Evolutionary conservation across 23 tunicate species (phyloP).

Genomic region (Trididemnum nubilum): DNA sequence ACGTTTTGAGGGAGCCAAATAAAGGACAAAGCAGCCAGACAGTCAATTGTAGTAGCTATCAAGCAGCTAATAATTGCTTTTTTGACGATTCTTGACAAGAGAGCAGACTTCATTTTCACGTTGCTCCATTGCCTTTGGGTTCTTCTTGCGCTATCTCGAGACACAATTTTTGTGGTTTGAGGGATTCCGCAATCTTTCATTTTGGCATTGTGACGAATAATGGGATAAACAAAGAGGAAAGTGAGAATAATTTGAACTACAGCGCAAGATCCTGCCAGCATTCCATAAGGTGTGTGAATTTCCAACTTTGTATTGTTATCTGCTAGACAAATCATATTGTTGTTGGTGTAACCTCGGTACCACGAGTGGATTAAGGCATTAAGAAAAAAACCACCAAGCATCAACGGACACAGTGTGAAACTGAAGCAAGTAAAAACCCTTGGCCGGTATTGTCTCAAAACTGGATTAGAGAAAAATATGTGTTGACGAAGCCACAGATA

Average conservation of each 20-base stretch:
- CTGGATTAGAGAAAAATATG: conserved; percentile 56
- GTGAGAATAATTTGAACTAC: conserved; percentile 46
- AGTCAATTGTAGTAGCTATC: conserved; percentile 50
- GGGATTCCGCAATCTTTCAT: not conserved
- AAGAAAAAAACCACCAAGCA: conserved; percentile 26
- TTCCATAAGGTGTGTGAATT: conserved; percentile 32
- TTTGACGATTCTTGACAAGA: conserved; percentile 43
- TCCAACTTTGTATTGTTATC: not conserved
- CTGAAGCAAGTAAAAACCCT: conserved; percentile 37
- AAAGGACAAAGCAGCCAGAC: conserved; percentile 36
- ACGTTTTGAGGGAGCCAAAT: conserved; percentile 46
- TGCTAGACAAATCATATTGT: conserved; percentile 27
- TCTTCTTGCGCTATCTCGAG: not conserved
- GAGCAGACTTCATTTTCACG: not conserved
- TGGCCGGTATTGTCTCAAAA: conserved; percentile 39
- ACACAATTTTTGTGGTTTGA: not conserved
- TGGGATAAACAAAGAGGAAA: conserved; percentile 55
- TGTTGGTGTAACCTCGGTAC: conserved; percentile 55
- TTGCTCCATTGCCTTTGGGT: not conserved
- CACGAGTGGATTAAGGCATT: conserved; percentile 33
- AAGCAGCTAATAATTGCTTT: conserved; percentile 45
- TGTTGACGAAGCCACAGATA: conserved; percentile 64
- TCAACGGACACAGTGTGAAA: conserved; percentile 32
- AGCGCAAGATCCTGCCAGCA: conserved; percentile 37
- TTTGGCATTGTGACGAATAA: conserved; percentile 36